Percentiles rank a stretch among this genome's conserved stretches.
These are phyloP conservation scores for Muschampia staudingeri DNA, from an alignment of 2,888 invertebrate species.

Conservation along the genomic window DNA sequence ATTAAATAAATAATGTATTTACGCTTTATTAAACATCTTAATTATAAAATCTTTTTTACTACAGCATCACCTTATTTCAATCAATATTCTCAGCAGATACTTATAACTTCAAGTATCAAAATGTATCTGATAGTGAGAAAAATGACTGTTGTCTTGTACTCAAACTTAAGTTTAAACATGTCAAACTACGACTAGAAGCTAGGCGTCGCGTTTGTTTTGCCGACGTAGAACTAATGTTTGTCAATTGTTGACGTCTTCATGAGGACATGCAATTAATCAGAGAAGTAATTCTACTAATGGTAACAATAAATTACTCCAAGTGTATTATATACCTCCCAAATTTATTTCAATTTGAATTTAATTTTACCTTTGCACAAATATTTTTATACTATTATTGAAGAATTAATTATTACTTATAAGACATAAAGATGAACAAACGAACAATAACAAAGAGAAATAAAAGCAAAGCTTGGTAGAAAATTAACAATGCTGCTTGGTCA, in stretches of 20 bases:
- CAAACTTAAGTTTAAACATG: no score
- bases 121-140: no score
- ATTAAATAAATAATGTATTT: no score
- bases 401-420: neutral
- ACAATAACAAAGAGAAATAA: slow-evolving; percentile 16
- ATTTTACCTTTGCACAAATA: neutral
- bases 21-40: no score
- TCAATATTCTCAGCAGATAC: no score
- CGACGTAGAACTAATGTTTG: slow-evolving; percentile 11
- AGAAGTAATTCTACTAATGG: slow-evolving; percentile 20
- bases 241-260: slow-evolving; percentile 17
- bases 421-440: slow-evolving; percentile 6
- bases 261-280: slow-evolving; percentile 36
- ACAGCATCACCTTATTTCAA: no score
- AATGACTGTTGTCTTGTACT: no score
- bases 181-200: no score
- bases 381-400: neutral
- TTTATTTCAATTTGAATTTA: neutral
- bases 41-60: no score
- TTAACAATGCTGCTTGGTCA: slow-evolving; percentile 30
- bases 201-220: no score
- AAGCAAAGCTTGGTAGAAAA: slow-evolving; percentile 20
- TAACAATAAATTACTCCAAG: neutral
- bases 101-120: no score
- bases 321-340: neutral